These are phyloP conservation scores for Procavia capensis DNA, from an alignment of 2,113 vertebrate genomes.

Conservation along the genomic window DNA sequence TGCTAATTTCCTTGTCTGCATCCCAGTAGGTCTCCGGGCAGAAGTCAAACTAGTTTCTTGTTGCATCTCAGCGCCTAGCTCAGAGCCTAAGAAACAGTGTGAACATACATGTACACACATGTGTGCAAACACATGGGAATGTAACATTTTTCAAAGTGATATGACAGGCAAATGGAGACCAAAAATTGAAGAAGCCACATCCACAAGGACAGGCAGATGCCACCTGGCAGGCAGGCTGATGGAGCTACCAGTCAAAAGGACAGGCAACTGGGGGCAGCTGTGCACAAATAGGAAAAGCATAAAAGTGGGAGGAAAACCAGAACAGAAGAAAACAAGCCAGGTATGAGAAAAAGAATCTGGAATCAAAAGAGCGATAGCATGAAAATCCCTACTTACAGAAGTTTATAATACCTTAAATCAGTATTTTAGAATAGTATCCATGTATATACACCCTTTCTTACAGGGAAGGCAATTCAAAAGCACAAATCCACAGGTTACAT, in stretches of 20 bases:
- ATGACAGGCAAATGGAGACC: neutral
- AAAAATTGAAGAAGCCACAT: neutral
- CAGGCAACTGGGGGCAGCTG: too few relatives aligned
- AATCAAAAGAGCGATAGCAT: neutral
- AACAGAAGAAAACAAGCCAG: neutral
- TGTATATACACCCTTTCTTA: neutral
- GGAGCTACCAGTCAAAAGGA: neutral
- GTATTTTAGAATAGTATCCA: neutral
- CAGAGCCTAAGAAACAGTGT: too few relatives aligned
- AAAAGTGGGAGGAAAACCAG: neutral
- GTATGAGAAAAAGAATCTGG: neutral
- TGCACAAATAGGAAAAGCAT: neutral
- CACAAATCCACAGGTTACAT: neutral
- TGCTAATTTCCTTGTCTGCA: too few relatives aligned
- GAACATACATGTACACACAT: neutral
- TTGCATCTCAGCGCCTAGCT: too few relatives aligned
- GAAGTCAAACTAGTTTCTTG: too few relatives aligned
- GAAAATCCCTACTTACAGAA: neutral
- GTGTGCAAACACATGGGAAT: neutral
- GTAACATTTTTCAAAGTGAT: neutral
- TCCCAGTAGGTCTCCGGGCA: too few relatives aligned
- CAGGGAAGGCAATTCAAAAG: neutral
- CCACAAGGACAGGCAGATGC: neutral
- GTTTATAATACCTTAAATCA: neutral
- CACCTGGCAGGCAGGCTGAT: neutral